A percentile compares a stretch with the other conserved stretches of the same genome.
Evolutionary conservation across 1,140 invertebrate species (phyloP).

Genomic region (Babylonia areolata): DNA sequence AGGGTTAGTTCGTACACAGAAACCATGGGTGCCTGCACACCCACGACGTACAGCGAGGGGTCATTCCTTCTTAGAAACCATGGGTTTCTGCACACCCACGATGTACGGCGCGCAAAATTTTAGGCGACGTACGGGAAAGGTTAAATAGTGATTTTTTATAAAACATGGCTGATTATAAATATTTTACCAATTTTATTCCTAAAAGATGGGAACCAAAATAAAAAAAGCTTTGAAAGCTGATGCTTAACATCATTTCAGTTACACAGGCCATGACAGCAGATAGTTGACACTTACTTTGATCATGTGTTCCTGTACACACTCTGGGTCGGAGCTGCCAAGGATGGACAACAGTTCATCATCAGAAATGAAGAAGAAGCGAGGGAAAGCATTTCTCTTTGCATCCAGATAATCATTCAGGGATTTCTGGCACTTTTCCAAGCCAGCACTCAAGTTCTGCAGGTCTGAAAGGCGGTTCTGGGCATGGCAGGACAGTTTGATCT

Average conservation of each 20-base stretch:
- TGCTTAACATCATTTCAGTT: too few relatives aligned
- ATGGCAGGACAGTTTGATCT: constrained; percentile 86
- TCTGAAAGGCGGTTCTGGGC: constrained; percentile 84
- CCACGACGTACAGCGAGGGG: too few relatives aligned
- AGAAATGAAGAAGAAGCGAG: constrained; percentile 94
- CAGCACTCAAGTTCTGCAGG: constrained; percentile 83
- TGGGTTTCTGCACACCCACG: too few relatives aligned
- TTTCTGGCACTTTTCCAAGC: constrained; percentile 92
- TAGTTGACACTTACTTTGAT: constrained; percentile 82
- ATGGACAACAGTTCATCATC: constrained; percentile 93
- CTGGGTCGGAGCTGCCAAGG: constrained; percentile 87
- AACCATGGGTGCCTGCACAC: too few relatives aligned
- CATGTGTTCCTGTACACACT: constrained; percentile 91
- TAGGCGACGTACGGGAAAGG: too few relatives aligned
- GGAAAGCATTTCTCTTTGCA: constrained; percentile 89
- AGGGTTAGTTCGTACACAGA: too few relatives aligned
- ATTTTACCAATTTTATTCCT: too few relatives aligned
- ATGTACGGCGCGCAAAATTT: too few relatives aligned
- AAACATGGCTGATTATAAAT: too few relatives aligned
- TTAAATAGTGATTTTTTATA: too few relatives aligned
- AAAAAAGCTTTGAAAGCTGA: background rate
- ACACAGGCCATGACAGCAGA: too few relatives aligned
- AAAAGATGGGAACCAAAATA: background rate
- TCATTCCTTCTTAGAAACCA: too few relatives aligned
- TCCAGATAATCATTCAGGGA: constrained; percentile 92